phyloP scores from a whole-genome alignment of 2,797 vertebrate genomes.

The Coracias cyanogaster region DNA sequence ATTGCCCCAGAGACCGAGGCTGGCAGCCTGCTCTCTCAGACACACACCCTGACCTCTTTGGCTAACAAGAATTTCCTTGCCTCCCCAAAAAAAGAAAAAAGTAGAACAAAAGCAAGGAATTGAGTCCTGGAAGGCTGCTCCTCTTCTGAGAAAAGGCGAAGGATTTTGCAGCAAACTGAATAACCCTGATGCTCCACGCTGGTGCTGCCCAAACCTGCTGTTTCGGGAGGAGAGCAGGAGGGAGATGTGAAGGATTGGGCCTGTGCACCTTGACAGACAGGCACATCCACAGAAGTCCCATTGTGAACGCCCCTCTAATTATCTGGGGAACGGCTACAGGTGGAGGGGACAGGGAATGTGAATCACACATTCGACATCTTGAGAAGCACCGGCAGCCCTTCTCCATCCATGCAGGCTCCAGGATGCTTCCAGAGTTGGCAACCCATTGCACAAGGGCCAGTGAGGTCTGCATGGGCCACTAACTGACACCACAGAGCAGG shows the following conservation, averaged over 20 bases:
- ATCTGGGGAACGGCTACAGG: rapidly evolving
- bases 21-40: slow-evolving; percentile 30
- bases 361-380: rapidly evolving
- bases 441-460: not conserved
- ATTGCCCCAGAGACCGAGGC: slow-evolving; percentile 37
- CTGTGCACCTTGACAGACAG: not conserved
- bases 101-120: slow-evolving; percentile 4
- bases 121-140: not conserved
- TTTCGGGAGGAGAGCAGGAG: not conserved
- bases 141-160: not conserved
- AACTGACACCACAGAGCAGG: not conserved
- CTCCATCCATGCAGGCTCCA: rapidly evolving
- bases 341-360: not conserved
- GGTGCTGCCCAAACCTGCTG: rapidly evolving
- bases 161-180: not conserved
- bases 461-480: not conserved
- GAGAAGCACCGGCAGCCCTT: not conserved
- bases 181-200: not conserved
- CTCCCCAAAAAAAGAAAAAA: not conserved
- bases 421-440: not conserved
- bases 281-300: rapidly evolving
- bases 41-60: slow-evolving; percentile 26
- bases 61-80: slow-evolving; percentile 36
- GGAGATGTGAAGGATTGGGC: not conserved
- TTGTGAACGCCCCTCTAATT: not conserved